Evolutionary conservation across 2,113 vertebrate genomes (phyloP).

Genomic region (Barbus barbus): DNA sequence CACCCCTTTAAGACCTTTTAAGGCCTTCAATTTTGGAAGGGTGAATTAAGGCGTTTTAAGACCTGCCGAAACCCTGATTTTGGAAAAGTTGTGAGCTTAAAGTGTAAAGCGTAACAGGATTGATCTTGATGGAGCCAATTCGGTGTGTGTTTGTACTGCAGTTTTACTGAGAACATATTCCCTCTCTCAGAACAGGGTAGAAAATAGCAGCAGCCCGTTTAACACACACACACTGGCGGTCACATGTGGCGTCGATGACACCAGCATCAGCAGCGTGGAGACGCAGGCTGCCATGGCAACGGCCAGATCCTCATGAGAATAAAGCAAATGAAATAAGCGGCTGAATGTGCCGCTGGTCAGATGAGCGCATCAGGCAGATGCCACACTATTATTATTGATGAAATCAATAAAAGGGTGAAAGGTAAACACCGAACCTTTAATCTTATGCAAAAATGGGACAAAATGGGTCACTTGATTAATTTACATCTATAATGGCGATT

Average conservation of each 20-base stretch:
- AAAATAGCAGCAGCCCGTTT: conserved; percentile 16
- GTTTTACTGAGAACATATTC: conserved; percentile 6
- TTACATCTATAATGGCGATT: neutral
- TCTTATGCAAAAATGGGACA: neutral
- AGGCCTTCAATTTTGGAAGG: neutral
- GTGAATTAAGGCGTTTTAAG: neutral
- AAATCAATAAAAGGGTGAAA: neutral
- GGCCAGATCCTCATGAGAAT: neutral
- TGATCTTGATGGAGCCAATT: neutral
- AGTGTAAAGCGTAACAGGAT: neutral
- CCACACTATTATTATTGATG: conserved; percentile 13
- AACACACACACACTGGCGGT: conserved; percentile 17
- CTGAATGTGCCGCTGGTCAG: neutral
- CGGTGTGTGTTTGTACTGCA: neutral
- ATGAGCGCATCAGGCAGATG: neutral
- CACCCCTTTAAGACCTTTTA: neutral
- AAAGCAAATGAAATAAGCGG: conserved; percentile 15
- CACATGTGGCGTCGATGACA: conserved; percentile 3
- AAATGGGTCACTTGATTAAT: neutral
- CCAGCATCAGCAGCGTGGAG: neutral
- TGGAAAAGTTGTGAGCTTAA: neutral
- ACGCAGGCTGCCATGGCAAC: conserved; percentile 36
- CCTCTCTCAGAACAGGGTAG: conserved; percentile 12
- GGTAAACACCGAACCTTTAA: neutral
- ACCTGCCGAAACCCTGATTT: neutral